Percentiles rank a stretch among this genome's conserved stretches.
Evolutionary conservation across 2,797 vertebrate species (phyloP).

Genomic region (Sparidentex hasta): DNA sequence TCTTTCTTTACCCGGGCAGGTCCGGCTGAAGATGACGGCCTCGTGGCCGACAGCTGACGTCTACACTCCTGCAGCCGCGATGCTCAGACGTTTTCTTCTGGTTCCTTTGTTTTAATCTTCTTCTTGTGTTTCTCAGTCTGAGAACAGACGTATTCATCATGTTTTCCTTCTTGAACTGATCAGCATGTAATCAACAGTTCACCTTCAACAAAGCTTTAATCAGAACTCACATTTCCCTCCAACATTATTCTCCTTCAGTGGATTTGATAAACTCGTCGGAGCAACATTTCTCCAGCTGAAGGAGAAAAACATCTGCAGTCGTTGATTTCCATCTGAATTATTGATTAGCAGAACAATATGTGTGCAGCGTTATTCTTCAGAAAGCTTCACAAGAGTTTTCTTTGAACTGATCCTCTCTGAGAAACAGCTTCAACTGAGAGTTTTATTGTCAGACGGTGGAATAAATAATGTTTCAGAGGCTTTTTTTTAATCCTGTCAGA

Average conservation of each 20-base stretch:
- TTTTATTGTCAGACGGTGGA: not conserved
- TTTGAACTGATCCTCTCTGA: not conserved
- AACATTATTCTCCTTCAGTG: not conserved
- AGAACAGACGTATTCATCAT: not conserved
- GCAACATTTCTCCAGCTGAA: not conserved
- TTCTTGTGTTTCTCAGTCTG: constrained; percentile 1
- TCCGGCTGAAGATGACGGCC: constrained; percentile 46
- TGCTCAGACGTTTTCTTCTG: no score
- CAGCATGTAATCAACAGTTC: not conserved
- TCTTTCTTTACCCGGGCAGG: constrained; percentile 27
- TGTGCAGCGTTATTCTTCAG: not conserved
- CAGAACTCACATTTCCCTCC: not conserved
- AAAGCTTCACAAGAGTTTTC: not conserved
- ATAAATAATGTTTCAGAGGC: not conserved
- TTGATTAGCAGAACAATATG: no score
- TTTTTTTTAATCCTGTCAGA: not conserved
- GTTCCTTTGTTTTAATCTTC: not conserved
- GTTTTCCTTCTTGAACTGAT: no score
- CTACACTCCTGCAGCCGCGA: constrained; percentile 7
- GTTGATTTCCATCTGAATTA: not conserved
- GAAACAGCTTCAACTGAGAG: not conserved
- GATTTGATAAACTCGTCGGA: not conserved
- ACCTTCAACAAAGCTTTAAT: no score
- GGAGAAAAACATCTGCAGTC: not conserved
- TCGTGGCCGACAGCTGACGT: constrained; percentile 20